These are phyloP conservation scores for Trinectes maculatus DNA, from an alignment of 2,113 vertebrate species.

Conservation along the genomic window DNA sequence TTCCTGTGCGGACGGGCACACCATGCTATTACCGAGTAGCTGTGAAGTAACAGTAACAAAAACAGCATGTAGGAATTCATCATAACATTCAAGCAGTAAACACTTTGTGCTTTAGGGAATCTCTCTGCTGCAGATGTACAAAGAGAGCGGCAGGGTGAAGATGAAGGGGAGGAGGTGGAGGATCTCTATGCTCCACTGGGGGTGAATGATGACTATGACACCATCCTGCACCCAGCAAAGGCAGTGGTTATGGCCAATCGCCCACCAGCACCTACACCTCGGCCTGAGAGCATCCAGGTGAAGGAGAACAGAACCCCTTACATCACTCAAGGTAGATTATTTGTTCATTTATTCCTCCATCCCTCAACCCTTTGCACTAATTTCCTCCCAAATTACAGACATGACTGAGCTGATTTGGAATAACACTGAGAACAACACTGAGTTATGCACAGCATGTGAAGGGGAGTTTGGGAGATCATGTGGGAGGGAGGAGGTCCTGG, in stretches of 20 bases:
- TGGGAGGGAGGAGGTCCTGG: conserved; percentile 51
- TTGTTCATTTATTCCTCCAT: background rate
- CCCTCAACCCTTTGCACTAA: background rate
- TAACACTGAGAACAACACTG: conserved; percentile 18
- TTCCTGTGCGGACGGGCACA: conserved; percentile 32
- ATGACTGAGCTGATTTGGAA: conserved; percentile 12
- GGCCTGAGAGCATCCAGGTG: conserved; percentile 58
- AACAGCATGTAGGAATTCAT: conserved; percentile 13
- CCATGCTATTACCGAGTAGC: conserved; percentile 37
- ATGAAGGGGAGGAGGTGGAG: conserved; percentile 59
- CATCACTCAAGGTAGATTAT: conserved; percentile 79
- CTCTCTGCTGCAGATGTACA: conserved; percentile 27
- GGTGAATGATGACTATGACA: conserved; percentile 72
- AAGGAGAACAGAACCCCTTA: conserved; percentile 64
- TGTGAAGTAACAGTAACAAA: conserved; percentile 23
- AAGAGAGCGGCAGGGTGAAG: conserved; percentile 21
- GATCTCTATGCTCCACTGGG: conserved; percentile 55
- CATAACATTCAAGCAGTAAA: conserved; percentile 29
- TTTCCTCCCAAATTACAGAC: background rate
- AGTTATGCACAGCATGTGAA: conserved; percentile 24
- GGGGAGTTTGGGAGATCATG: conserved; percentile 39
- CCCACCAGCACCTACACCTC: conserved; percentile 84
- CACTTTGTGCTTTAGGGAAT: conserved; percentile 54
- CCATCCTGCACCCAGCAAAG: conserved; percentile 59
- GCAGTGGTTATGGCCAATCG: conserved; percentile 65